Evolutionary conservation across 2,113 vertebrate genomes (phyloP), one percentile per base, ranked within the genome.

Genomic region (Cinclus cinclus): DNA sequence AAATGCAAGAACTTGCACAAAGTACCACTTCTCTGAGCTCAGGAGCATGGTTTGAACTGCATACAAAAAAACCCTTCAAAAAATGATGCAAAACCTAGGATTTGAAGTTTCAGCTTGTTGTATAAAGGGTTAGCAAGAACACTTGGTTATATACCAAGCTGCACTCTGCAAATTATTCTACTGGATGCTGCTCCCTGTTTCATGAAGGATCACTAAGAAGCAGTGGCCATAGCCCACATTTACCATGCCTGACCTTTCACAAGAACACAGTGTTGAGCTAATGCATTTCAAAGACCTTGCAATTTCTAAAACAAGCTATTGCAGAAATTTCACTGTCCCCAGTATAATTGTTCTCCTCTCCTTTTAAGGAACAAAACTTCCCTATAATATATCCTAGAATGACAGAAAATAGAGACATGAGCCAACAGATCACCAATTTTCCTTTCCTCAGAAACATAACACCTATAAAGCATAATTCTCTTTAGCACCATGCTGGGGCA

Each of bases 241-340:
- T 37, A 37, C 13, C 49, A 24, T 0, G 1, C 10, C 13, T 11
- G 37, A 19, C 9, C 13, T 19, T 11, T 6, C 11, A 11, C 11
- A 47, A 73, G 49, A 39, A 53, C 33, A 35, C 3, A 50, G 6
- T 12, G 14, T 11, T 65, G 41, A n/a, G 7, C 7, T 49, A n/a
- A 27, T 1, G 3, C 19, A 5, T 27, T 89, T 82, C 58, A 85
- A 69, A 76, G 31, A 35, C 50, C 9, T 62, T 53, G 28, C 16
- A 53, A 44, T 23, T 3, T 4, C 1, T 10, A 10, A 83, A 83
- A 58, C 11, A 39, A 70, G 46, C 47, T 20, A 46, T 10, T 37
- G 33, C 27, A 74, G 42, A 62, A 77, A 55, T n/a, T 8, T 13
- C 31, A 1, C 20, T 42, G 18, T n/a, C 21, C 78, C 18, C 15